Evolutionary conservation across 2,113 vertebrate species (phyloP).

Genomic region (Bos taurus): ARS-UCD2.0 NC_037331.1:34943001-34943500

Average conservation of each 20-base stretch:
- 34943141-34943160: slow-evolving; percentile 43
- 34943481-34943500: slow-evolving; percentile 59
- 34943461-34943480: slow-evolving; percentile 73
- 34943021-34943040: background rate
- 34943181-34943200: slow-evolving; percentile 33
- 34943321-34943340: slow-evolving; percentile 79
- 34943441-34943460: slow-evolving; percentile 72
- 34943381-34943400: slow-evolving; percentile 70
- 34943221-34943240: slow-evolving; percentile 80
- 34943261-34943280: slow-evolving; percentile 68
- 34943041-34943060: background rate
- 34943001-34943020: background rate
- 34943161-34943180: slow-evolving; percentile 72
- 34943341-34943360: slow-evolving; percentile 65
- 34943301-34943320: slow-evolving; percentile 75
- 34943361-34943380: slow-evolving; percentile 42
- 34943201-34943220: slow-evolving; percentile 61
- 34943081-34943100: background rate
- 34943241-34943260: slow-evolving; percentile 71
- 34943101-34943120: slow-evolving; percentile 16
- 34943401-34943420: slow-evolving; percentile 74
- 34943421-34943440: slow-evolving; percentile 69
- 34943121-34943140: slow-evolving; percentile 10
- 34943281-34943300: slow-evolving; percentile 69
- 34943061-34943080: background rate